phyloP scores from a whole-genome alignment of 1,140 invertebrate genomes.

The Drosophila punjabiensis region DNA sequence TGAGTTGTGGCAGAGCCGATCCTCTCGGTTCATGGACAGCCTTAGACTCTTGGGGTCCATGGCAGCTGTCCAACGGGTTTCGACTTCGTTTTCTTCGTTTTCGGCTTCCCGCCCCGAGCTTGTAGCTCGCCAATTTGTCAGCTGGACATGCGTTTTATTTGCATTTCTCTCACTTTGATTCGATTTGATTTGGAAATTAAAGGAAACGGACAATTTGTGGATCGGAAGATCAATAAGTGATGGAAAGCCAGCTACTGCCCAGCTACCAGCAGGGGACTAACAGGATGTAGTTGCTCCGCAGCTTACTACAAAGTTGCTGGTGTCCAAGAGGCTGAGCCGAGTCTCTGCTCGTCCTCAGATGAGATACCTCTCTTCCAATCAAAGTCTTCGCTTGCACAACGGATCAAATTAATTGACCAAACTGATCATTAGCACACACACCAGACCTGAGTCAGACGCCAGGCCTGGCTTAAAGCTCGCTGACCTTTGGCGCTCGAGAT shows the following conservation, averaged over 20 bases:
- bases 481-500: conserved; percentile 53
- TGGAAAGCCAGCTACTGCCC: conserved; percentile 1
- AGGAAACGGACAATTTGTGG: conserved; percentile 73
- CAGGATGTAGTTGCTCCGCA: conserved; percentile 1
- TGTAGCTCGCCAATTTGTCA: conserved; percentile 79
- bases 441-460: neutral
- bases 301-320: neutral
- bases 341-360: neutral
- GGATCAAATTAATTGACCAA: conserved; percentile 51
- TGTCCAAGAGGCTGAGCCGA: neutral
- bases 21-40: conserved; percentile 26
- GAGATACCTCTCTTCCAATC: conserved; percentile 16
- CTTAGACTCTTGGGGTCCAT: conserved; percentile 32
- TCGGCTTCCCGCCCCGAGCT: conserved; percentile 32
- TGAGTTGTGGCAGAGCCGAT: conserved; percentile 46
- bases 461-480: neutral
- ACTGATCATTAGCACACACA: conserved; percentile 59
- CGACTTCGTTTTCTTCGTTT: neutral
- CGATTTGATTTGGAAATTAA: conserved; percentile 66
- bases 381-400: conserved; percentile 35
- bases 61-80: conserved; percentile 73
- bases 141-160: conserved; percentile 82
- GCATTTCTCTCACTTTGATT: conserved; percentile 62
- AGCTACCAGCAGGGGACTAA: neutral
- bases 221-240: conserved; percentile 30